A percentile compares a stretch with the other conserved stretches of the same genome.
Evolutionary conservation across 1,140 invertebrate genomes (phyloP).

Genomic region (Drosophila repleta): DNA sequence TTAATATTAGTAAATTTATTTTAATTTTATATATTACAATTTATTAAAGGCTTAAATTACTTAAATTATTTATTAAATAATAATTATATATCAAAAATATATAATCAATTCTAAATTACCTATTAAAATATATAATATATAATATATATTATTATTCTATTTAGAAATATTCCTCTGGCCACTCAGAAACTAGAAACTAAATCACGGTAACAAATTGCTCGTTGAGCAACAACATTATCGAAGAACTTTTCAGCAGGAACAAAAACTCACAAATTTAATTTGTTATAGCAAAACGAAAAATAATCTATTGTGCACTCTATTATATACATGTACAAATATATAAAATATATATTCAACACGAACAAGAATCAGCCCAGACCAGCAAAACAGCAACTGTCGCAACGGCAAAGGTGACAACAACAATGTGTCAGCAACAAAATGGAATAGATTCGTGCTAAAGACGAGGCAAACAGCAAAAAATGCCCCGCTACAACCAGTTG

Average conservation of each 20-base stretch:
- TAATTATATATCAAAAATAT: no score
- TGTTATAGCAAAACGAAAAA: slow-evolving; percentile 51
- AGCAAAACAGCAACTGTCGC: slow-evolving; percentile 16
- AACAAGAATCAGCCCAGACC: slow-evolving; percentile 34
- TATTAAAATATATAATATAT: no score
- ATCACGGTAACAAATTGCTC: not conserved
- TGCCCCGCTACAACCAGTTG: slow-evolving; percentile 57
- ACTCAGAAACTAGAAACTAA: not conserved
- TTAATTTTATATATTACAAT: no score
- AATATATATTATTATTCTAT: no score
- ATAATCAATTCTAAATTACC: no score
- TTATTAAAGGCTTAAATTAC: no score
- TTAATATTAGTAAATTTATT: no score
- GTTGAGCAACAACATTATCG: slow-evolving; percentile 45
- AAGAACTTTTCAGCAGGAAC: slow-evolving; percentile 27
- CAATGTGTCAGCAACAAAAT: slow-evolving; percentile 63
- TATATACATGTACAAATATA: not conserved
- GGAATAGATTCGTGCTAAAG: slow-evolving; percentile 48
- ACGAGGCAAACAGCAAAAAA: slow-evolving; percentile 49
- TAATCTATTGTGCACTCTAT: slow-evolving; percentile 59
- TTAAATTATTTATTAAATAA: no score
- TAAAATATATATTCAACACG: slow-evolving; percentile 5
- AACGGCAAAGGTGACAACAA: slow-evolving; percentile 34
- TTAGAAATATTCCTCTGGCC: no score
- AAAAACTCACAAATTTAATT: slow-evolving; percentile 44